Evolutionary conservation across 2,888 invertebrate species (phyloP), one percentile per base, ranked within the genome.

Genomic region (Drosophila recens): DNA sequence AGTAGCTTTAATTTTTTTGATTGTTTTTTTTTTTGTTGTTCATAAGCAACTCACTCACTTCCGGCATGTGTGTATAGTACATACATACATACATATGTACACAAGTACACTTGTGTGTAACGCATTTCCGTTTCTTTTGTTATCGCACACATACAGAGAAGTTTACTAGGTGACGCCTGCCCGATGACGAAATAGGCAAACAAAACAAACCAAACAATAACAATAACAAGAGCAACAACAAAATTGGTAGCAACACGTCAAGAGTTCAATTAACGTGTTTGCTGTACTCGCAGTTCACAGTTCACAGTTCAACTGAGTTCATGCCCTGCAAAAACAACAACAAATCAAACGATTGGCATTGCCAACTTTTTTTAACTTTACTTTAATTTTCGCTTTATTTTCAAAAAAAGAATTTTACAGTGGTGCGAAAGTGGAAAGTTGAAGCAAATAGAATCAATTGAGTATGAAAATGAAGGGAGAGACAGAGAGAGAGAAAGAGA

Each of bases 191-290:
- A 73, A 78, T 73, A 27, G 30, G 20, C 58, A 75, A 75, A 53
- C 64, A 65, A 59, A 27, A 53, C 64, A 65, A 59, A 27, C 17
- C 48, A 58, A 43, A 11, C 5, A 20, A 23, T n/a, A n/a, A n/a
- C n/a, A n/a, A n/a, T 52, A 68, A 36, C 20, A 61, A 61, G 38
- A 40, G 34, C 43, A 46, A 42, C 34, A 48, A 61, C 5, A 11
- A 30, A 3, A 13, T 15, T 17, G 11, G 30, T 30, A 56, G 59
- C 68, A 52, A 36, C 58, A 76, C 67, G 74, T 83, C 72, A 69
- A 84, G 69, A 79, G 85, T 86, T 89, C 89, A 87, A 74, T 82
- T 80, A 80, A 73, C 80, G 65, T 80, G 72, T 67, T 78, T 70
- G 63, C 57, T 68, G 53, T 64, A 23, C 51, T 52, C n/a, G n/a